Evolutionary conservation across 2,888 invertebrate species (phyloP).

Genomic region (Himalopsyche anomala): DNA sequence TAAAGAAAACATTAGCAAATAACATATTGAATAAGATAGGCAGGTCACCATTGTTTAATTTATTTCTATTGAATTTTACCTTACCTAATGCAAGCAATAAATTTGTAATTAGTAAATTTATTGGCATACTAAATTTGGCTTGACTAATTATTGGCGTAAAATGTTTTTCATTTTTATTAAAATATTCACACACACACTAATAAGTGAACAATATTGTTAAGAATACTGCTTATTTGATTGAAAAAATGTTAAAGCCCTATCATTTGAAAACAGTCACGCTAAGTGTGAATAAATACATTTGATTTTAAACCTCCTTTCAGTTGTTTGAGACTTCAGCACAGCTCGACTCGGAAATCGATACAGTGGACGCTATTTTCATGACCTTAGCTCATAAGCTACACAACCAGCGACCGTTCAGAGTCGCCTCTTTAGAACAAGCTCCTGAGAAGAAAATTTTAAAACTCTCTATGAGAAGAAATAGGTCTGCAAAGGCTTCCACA

Average conservation of each 20-base stretch:
- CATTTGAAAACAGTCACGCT: too few species aligned
- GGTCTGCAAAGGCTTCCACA: not conserved
- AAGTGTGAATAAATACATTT: not conserved
- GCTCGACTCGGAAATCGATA: conserved; percentile 83
- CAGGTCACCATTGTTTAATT: too few species aligned
- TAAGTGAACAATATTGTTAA: too few species aligned
- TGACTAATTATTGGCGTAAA: not conserved
- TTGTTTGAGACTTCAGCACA: conserved; percentile 90
- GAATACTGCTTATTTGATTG: too few species aligned
- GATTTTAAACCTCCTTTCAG: conserved; percentile 69
- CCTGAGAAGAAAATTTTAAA: conserved; percentile 40
- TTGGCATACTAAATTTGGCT: not conserved
- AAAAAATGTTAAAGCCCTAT: too few species aligned
- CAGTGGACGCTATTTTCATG: conserved; percentile 89
- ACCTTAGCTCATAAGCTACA: conserved; percentile 88
- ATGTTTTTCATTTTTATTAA: too few species aligned
- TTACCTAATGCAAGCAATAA: too few species aligned
- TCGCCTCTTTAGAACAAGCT: conserved; percentile 54
- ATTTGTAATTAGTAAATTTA: too few species aligned
- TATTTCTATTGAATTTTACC: too few species aligned
- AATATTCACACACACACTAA: too few species aligned
- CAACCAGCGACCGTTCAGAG: conserved; percentile 76
- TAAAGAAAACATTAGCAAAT: too few species aligned
- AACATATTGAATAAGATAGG: too few species aligned
- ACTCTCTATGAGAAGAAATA: not conserved